Evolutionary conservation across 2,113 vertebrate genomes (phyloP).

Genomic region (Empidonax traillii): DNA sequence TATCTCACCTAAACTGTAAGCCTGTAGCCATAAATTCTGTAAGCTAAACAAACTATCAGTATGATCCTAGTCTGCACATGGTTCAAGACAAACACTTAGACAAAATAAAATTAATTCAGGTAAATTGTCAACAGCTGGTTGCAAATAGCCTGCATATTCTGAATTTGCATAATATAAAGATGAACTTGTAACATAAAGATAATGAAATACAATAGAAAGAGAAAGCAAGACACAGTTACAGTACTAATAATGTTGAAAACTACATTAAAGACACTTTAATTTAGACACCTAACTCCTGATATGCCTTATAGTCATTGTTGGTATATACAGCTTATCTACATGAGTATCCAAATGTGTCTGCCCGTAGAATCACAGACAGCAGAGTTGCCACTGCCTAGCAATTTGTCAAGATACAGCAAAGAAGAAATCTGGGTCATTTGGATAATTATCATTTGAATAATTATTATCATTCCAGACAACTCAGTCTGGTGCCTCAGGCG

Average conservation of each 20-base stretch:
- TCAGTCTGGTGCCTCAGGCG: conserved; percentile 38
- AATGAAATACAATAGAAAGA: neutral
- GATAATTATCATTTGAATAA: conserved; percentile 50
- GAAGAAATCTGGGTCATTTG: conserved; percentile 48
- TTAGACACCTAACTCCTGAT: neutral
- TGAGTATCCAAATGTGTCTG: neutral
- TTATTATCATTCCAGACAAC: conserved; percentile 51
- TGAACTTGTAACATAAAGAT: neutral
- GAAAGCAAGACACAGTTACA: neutral
- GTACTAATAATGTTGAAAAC: neutral
- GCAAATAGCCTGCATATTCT: neutral
- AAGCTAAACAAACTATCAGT: neutral
- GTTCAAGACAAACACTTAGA: neutral
- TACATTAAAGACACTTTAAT: neutral
- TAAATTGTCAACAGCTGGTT: neutral
- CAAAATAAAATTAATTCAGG: neutral
- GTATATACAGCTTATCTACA: neutral
- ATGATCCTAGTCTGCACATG: neutral
- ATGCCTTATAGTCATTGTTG: neutral
- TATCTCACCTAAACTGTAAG: neutral
- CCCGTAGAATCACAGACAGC: neutral
- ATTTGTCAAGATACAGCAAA: conserved; percentile 23
- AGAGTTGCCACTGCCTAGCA: neutral
- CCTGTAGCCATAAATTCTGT: neutral
- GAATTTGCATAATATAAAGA: neutral